Conservation (phyloP, 2,888 invertebrate species). For the Sphaerophoria rueppellii region DNA sequence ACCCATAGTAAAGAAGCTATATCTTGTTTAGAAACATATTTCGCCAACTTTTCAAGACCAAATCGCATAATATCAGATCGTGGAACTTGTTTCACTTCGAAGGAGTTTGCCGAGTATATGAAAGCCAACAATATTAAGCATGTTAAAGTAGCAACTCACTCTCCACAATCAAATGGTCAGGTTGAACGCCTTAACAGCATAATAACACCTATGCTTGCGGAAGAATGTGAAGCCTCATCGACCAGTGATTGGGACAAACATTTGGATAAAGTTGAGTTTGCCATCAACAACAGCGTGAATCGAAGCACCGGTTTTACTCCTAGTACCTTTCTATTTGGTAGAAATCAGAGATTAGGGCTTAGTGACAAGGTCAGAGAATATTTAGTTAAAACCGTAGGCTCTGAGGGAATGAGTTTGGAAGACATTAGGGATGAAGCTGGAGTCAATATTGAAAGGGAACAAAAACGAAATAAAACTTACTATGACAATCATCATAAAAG, state of each 20-base stretch:
- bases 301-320: slow-evolving; percentile 55
- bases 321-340: slow-evolving; percentile 35
- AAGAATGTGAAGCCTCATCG: slow-evolving; percentile 22
- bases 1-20: no score
- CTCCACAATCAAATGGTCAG: slow-evolving; percentile 51
- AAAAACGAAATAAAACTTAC: slow-evolving; percentile 50
- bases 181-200: slow-evolving; percentile 31
- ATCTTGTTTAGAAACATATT: slow-evolving; percentile 37
- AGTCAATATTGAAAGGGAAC: slow-evolving; percentile 58
- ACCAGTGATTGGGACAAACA: slow-evolving; percentile 44
- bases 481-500: slow-evolving; percentile 53
- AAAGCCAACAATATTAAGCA: slow-evolving; percentile 5
- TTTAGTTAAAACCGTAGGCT: slow-evolving; percentile 24
- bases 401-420: slow-evolving; percentile 40
- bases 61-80: slow-evolving; percentile 78
- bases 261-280: slow-evolving; percentile 74
- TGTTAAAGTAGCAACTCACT: slow-evolving; percentile 39
- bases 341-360: slow-evolving; percentile 35
- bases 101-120: slow-evolving; percentile 59
- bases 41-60: slow-evolving; percentile 63
- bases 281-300: slow-evolving; percentile 75
- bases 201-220: slow-evolving; percentile 46
- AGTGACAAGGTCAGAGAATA: slow-evolving; percentile 50
- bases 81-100: slow-evolving; percentile 75
- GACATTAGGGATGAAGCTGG: slow-evolving; percentile 42